Conservation (phyloP, 1,140 invertebrate species). For the Potamilus streckersoni region DNA sequence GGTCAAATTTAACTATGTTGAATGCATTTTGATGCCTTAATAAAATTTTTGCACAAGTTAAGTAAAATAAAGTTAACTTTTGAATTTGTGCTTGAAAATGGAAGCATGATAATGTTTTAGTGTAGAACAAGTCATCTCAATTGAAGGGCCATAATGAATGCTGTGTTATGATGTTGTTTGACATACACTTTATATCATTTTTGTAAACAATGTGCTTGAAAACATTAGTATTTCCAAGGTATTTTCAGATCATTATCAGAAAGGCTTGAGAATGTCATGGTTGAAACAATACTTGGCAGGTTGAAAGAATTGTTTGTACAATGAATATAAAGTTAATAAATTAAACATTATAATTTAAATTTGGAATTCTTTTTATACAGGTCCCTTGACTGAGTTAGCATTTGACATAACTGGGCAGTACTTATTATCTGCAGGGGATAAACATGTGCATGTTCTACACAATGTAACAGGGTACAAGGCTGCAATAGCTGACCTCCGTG, state of each 20-base stretch:
- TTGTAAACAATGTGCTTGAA: too few species aligned
- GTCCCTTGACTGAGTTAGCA: conserved; percentile 75
- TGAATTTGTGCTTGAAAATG: too few species aligned
- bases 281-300: not conserved
- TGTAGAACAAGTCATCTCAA: too few species aligned
- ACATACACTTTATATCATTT: too few species aligned
- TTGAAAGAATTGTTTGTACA: not conserved
- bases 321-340: not conserved
- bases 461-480: conserved; percentile 80
- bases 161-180: too few species aligned
- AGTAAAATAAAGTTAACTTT: too few species aligned
- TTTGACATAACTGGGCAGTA: conserved; percentile 82
- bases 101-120: too few species aligned
- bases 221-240: too few species aligned
- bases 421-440: conserved; percentile 81
- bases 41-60: too few species aligned
- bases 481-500: conserved; percentile 75
- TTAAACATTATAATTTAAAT: not conserved
- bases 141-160: too few species aligned
- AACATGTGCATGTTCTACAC: conserved; percentile 81
- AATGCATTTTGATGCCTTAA: too few species aligned
- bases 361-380: conserved; percentile 70
- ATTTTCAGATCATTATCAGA: not conserved
- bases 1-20: too few species aligned
- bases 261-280: not conserved